phyloP scores from a whole-genome alignment of 2,888 invertebrate genomes.

The Nomada flava region DNA sequence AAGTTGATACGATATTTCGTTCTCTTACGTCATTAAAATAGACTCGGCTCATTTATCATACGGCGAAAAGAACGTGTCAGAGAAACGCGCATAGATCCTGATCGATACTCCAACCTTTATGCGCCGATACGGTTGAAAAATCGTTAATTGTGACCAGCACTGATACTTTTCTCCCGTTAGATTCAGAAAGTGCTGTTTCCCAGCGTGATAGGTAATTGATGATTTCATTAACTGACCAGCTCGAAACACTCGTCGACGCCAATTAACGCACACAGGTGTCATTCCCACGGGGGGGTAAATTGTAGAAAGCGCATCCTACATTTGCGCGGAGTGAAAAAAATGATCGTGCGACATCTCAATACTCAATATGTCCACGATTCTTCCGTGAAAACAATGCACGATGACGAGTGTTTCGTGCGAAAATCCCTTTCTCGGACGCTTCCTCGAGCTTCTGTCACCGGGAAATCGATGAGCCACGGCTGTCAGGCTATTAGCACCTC shows the following conservation, averaged over 20 bases:
- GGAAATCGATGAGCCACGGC: constrained; percentile 71
- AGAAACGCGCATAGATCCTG: no score
- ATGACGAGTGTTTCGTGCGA: neutral
- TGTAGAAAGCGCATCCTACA: constrained; percentile 31
- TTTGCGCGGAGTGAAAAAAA: neutral
- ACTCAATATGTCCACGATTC: neutral
- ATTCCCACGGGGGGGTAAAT: constrained; percentile 21
- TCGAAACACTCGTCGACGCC: neutral
- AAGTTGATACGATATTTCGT: neutral
- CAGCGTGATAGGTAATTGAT: constrained; percentile 2
- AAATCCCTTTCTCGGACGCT: neutral
- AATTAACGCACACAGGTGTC: constrained; percentile 36
- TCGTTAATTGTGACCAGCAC: neutral
- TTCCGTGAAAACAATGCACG: neutral
- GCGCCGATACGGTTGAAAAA: neutral
- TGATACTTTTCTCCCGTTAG: neutral
- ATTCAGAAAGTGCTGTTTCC: neutral
- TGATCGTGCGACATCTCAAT: neutral
- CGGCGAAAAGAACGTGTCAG: no score
- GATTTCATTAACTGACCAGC: neutral
- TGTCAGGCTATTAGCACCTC: constrained; percentile 71
- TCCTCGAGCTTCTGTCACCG: constrained; percentile 47
- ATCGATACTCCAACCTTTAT: no score
- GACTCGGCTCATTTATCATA: no score
- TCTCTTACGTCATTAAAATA: no score